Base-by-base conservation (phyloP, 2,888 invertebrate genomes). In the Amorpha juglandis region DNA sequence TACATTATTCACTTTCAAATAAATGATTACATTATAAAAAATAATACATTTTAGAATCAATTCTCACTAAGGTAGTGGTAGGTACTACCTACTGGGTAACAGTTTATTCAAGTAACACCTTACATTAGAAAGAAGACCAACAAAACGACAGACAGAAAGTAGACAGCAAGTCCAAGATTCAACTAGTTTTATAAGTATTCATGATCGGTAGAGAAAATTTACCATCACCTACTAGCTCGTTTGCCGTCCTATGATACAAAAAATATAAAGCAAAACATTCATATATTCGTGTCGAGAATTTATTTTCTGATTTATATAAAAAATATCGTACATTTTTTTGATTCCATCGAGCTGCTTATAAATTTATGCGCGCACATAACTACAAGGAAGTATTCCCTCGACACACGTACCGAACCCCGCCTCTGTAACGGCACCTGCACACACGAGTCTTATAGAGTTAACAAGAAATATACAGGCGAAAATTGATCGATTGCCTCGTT, bases 351-450 rank as follows among this genome's bases (percentile, higher is more conserved):
- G 38, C 38, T 55, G 55, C 16, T 55, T 38, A 55, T 35, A 55
- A 38, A 55, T 55, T 55, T 38, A 55, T 55, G 16, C 55, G 55
- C 55, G 55, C 16, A 38, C 35, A 55, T 55, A 55, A 38, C 55
- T 55, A 38, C 38, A 55, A 55, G 55, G 55, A 55, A 38, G 55
- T 55, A 55, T 55, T 55, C 55, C 55, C 55, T 11, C n/a, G 55
- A 1, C n/a, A 35, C 16, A 38, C 55, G 35, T 55, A 16, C 6
- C 38, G 38, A 38, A 9, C 55, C 35, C 16, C 9, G n/a, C 3
- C 8, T 9, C 55, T 55, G 16, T 9, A 55, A 35, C 55, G 38
- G 35, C 55, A 16, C 35, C n/a, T 16, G 33, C 33, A 55, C 55
- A n/a, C 38, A 16, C 2, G 27, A 27, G 4, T 16, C 55, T 38